Conservation (phyloP, 2,888 invertebrate species). For the Alitta virens region DNA sequence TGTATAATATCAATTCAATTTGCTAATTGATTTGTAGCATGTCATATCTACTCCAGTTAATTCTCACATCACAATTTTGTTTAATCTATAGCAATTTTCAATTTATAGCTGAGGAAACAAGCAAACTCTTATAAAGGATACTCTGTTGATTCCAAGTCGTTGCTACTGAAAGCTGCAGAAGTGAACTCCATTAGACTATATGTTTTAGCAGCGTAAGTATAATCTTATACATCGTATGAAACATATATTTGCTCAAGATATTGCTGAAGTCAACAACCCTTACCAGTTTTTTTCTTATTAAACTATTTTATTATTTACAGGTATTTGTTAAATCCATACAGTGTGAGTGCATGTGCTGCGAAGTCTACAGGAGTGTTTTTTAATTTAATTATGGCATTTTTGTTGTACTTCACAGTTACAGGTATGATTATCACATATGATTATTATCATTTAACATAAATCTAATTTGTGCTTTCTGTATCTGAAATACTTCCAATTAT, state of each 20-base stretch:
- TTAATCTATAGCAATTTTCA: no score
- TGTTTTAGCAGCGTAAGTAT: constrained; percentile 23
- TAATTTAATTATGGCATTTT: constrained; percentile 76
- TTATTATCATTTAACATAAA: no score
- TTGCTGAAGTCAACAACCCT: not conserved
- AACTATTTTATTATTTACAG: constrained; percentile 12
- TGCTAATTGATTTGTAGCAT: no score
- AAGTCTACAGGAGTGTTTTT: constrained; percentile 87
- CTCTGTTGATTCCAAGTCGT: constrained; percentile 14
- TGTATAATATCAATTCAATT: no score
- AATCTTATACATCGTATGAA: no score
- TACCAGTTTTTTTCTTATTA: not conserved
- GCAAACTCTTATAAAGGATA: constrained; percentile 15
- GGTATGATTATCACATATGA: not conserved
- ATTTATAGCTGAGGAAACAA: constrained; percentile 24
- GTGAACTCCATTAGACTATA: constrained; percentile 19
- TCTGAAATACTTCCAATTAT: not conserved
- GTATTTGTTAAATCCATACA: constrained; percentile 66
- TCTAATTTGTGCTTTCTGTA: no score
- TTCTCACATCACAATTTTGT: no score
- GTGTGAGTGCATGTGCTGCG: constrained; percentile 81
- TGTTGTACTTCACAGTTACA: constrained; percentile 66
- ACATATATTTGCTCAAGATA: not conserved
- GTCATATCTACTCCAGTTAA: no score
- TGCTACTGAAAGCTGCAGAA: constrained; percentile 19